These are phyloP conservation scores for Axea sp. DNA, from an alignment of 2,888 invertebrate species.

Conservation along the genomic window DNA sequence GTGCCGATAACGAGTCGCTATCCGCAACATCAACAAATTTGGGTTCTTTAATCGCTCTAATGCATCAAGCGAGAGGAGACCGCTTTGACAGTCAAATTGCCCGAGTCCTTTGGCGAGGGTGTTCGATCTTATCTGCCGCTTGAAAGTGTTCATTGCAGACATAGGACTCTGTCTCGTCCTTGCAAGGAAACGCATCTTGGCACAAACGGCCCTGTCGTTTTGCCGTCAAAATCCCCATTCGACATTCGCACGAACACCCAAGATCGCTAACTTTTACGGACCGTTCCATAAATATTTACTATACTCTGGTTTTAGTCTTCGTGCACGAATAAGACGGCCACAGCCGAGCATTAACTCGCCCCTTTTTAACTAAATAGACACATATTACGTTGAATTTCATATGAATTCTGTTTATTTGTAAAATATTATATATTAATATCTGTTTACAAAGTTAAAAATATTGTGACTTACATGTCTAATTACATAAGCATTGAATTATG, in stretches of 20 bases:
- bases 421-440: no score
- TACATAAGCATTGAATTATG: no score
- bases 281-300: constrained; percentile 63
- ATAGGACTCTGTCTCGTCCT: constrained; percentile 52
- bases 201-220: constrained; percentile 58
- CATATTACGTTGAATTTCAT: constrained; percentile 27
- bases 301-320: constrained; percentile 35
- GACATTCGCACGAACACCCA: constrained; percentile 55
- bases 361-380: constrained; percentile 25
- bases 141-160: constrained; percentile 58
- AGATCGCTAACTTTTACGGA: constrained; percentile 62
- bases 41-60: constrained; percentile 75
- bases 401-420: no score
- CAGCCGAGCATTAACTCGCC: constrained; percentile 37
- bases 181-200: constrained; percentile 55
- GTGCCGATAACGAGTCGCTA: constrained; percentile 69
- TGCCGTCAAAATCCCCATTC: constrained; percentile 62
- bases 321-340: constrained; percentile 46
- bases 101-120: constrained; percentile 69
- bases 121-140: constrained; percentile 61
- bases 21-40: constrained; percentile 73
- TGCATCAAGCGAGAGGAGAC: constrained; percentile 71
- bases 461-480: no score
- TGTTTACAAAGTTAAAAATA: no score
- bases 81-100: constrained; percentile 74